Evolutionary conservation across 2,888 invertebrate genomes (phyloP).

Genomic region (Argyresthia goedartella): DNA sequence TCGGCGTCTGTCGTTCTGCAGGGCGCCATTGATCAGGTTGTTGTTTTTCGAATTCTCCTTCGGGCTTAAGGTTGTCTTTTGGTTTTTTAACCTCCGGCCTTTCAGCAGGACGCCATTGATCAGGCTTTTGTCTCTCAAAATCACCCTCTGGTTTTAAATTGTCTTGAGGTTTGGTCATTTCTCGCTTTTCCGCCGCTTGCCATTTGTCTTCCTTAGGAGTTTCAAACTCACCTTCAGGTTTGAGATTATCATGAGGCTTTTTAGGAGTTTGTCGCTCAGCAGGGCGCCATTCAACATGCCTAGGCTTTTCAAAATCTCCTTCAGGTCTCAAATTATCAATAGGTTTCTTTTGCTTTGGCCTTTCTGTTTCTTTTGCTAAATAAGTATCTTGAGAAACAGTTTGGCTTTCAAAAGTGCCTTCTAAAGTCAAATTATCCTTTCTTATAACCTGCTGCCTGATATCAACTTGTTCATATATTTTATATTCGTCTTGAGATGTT

Average conservation of each 20-base stretch:
- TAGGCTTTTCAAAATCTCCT: slow-evolving; percentile 40
- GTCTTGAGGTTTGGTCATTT: slow-evolving; percentile 30
- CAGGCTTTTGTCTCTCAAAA: slow-evolving; percentile 59
- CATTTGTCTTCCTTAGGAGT: slow-evolving; percentile 23
- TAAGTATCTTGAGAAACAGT: slow-evolving; percentile 44
- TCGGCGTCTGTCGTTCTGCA: slow-evolving; percentile 29
- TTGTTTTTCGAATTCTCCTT: slow-evolving; percentile 62
- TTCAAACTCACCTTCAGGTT: slow-evolving; percentile 41
- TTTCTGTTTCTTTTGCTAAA: slow-evolving; percentile 43
- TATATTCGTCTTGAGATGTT: slow-evolving; percentile 76
- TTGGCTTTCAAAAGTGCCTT: slow-evolving; percentile 61
- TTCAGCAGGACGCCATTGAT: slow-evolving; percentile 47
- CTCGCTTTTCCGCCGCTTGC: slow-evolving; percentile 25
- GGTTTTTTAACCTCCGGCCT: slow-evolving; percentile 34
- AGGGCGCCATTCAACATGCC: slow-evolving; percentile 25
- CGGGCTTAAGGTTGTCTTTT: slow-evolving; percentile 52
- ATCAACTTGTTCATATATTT: slow-evolving; percentile 72
- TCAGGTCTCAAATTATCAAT: slow-evolving; percentile 26
- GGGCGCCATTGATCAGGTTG: slow-evolving; percentile 22
- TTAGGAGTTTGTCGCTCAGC: slow-evolving; percentile 31
- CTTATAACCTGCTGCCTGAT: slow-evolving; percentile 49
- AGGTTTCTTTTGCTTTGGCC: slow-evolving; percentile 31
- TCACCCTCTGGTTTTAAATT: slow-evolving; percentile 68
- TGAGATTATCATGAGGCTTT: slow-evolving; percentile 31
- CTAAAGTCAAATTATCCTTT: slow-evolving; percentile 64